Base-by-base conservation (phyloP, 2,888 invertebrate genomes). In the Emmelina monodactyla region DNA sequence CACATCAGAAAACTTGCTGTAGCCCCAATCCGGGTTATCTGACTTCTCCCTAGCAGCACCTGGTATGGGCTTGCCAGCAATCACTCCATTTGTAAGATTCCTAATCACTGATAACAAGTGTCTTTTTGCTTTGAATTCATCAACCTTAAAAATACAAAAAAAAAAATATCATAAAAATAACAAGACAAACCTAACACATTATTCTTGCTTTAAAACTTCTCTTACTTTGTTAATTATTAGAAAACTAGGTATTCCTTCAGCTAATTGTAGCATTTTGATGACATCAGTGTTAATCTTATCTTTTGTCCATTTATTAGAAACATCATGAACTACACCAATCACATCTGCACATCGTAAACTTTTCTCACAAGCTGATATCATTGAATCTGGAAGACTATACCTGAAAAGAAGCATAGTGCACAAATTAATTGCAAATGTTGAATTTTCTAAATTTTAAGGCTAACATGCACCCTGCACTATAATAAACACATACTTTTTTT, bases 141-240 rank as follows among this genome's bases (percentile, higher is more conserved):
- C 91, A 33, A 91, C 83, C 89, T 90, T 60, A 35, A 55, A 31
- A 35, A 32, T 29, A 31, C n/a, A n/a, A n/a, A n/a, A n/a, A n/a
- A n/a, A n/a, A n/a, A n/a, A n/a, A n/a, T n/a, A n/a, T n/a, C n/a
- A n/a, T n/a, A n/a, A n/a, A n/a, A n/a, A n/a, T n/a, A n/a, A n/a
- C n/a, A n/a, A n/a, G n/a, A n/a, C n/a, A n/a, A n/a, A n/a, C n/a
- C n/a, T n/a, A n/a, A n/a, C n/a, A n/a, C n/a, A n/a, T n/a, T n/a
- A n/a, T n/a, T n/a, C n/a, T n/a, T n/a, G n/a, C n/a, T n/a, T n/a
- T n/a, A n/a, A n/a, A n/a, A n/a, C n/a, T n/a, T n/a, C n/a, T n/a
- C n/a, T n/a, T 58, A 92, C 89, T 84, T 98, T 98, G 65, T 98
- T 99, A 12, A 98, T 68, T 37, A 97, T 85, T 12, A 98, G 78